Evolutionary conservation across 2,797 vertebrate genomes (phyloP), one percentile per base, ranked within the genome.

Genomic region (Botia kubotai): DNA sequence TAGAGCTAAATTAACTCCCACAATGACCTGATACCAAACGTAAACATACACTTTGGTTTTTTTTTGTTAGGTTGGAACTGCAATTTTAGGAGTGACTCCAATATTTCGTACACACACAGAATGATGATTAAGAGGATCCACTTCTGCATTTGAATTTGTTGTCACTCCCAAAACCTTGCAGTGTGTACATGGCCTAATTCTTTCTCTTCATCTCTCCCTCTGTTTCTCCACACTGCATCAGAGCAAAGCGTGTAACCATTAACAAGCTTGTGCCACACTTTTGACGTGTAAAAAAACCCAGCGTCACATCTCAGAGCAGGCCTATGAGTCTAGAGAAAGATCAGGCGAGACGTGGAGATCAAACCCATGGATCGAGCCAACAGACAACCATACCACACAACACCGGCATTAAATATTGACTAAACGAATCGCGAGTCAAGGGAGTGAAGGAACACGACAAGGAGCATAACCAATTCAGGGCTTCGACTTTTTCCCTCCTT

Each of bases 381-480:
- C 77, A 80, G 72, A 77, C 69, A 63, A 57, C 68, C 79, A 36
- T 60, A 77, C 77, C 23, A 65, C 70, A 77, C 78, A 78, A 77
- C 63, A 58, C 67, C 66, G 52, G 62, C 80, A 85, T 89, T 80
- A 88, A 86, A 87, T 86, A 86, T 87, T 88, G 86, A 86, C 77
- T 83, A 86, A 88, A 87, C 84, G 81, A 75, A 80, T 84, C 65
- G 73, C 48, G 66, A 82, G 76, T 79, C 23, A 23, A 53, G 78
- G 68, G 79, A 82, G 81, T 82, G 80, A 86, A 79, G 76, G 85
- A 87, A 86, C 83, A 82, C 74, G 79, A 84, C 84, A 85, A 83
- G 75, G 36, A 81, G 78, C 84, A 87, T 86, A 88, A 87, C 87
- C 86, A 85, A 84, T 88, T 85, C 81, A 87, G 78, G 81, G 81